Evolutionary conservation across 30 jellyfish, hydroid and myxozoan genomes (phyloP).

Genomic region (Hydra vulgaris): DNA sequence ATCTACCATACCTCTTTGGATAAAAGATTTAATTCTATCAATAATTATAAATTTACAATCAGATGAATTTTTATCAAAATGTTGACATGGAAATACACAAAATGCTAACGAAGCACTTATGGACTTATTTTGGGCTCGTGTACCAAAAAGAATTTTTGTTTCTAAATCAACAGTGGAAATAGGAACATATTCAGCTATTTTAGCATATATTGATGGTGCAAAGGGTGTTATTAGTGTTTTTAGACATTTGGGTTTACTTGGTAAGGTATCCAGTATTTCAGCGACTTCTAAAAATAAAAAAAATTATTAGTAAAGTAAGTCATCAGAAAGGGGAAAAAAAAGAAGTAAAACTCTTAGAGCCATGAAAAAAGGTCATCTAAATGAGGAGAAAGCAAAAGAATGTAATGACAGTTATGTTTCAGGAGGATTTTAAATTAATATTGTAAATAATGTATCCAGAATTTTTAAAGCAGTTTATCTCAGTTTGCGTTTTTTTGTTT

Average conservation of each 20-base stretch:
- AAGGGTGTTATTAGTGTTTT: conserved; percentile 1
- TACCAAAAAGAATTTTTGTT: conserved; percentile 10
- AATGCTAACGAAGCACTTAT: conserved; percentile 10
- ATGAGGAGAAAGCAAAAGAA: not conserved
- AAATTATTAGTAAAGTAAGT: not conserved
- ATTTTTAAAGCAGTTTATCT: not conserved
- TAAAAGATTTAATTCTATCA: conserved; percentile 4
- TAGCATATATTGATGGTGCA: conserved; percentile 12
- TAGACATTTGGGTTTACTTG: not conserved
- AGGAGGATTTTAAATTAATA: not conserved
- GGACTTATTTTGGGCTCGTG: conserved; percentile 11
- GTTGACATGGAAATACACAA: conserved; percentile 3
- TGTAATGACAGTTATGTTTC: not conserved
- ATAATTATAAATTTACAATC: conserved; percentile 9
- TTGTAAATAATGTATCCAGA: not conserved
- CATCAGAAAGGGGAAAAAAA: conserved; percentile 8
- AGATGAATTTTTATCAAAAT: conserved; percentile 9
- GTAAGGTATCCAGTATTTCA: not conserved
- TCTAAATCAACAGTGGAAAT: not conserved
- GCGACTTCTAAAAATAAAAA: not conserved
- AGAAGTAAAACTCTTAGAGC: not conserved
- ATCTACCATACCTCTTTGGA: conserved; percentile 1
- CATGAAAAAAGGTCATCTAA: not conserved
- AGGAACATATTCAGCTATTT: conserved; percentile 8
- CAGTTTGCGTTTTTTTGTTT: not conserved